phyloP scores from a whole-genome alignment of 2,113 vertebrate genomes.

The Pelodiscus sinensis region DNA sequence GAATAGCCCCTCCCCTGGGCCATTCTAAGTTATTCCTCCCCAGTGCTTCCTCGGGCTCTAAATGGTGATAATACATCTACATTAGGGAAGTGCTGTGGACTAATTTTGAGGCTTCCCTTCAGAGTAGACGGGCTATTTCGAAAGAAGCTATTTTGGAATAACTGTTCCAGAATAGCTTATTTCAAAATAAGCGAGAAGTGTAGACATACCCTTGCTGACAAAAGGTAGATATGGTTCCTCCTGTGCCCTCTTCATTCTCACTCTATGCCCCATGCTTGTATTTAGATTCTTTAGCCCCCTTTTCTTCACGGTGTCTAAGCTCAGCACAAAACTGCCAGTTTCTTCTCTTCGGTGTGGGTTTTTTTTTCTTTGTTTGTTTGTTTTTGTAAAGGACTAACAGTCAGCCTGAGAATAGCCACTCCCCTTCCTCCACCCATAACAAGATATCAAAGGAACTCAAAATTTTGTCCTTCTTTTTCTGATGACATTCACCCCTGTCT shows the following conservation, averaged over 20 bases:
- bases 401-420: not conserved
- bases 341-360: not conserved
- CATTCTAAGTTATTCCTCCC: too few species aligned
- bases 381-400: not conserved
- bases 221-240: rapidly evolving
- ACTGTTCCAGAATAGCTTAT: too few species aligned
- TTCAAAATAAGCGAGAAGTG: too few species aligned
- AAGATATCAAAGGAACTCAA: not conserved
- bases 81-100: too few species aligned
- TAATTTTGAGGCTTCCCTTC: too few species aligned
- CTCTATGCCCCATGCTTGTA: not conserved
- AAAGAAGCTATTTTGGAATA: too few species aligned
- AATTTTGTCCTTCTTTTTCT: not conserved
- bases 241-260: not conserved
- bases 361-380: not conserved
- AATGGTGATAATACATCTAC: too few species aligned
- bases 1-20: too few species aligned
- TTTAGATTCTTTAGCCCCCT: not conserved
- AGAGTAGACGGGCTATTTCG: too few species aligned
- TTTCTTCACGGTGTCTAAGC: not conserved
- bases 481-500: not conserved
- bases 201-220: not conserved
- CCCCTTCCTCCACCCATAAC: not conserved
- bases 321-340: not conserved
- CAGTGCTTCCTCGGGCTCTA: too few species aligned